Conservation (phyloP, 64 coral and sea anemone species). For the Cladopsammia gracilis region DNA sequence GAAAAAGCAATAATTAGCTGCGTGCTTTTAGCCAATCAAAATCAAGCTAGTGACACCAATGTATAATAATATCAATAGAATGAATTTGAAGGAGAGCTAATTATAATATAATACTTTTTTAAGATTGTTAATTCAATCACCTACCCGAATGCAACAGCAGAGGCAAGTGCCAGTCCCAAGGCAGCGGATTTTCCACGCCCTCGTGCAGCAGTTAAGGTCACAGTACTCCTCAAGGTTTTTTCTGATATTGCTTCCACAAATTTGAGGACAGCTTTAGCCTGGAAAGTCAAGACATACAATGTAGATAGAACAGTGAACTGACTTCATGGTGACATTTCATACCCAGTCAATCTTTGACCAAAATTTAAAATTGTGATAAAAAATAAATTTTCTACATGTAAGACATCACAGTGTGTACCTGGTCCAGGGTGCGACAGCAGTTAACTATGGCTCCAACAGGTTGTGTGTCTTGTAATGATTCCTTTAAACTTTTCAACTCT, state of each 20-base stretch:
- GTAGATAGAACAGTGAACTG: not conserved
- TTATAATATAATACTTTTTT: not conserved
- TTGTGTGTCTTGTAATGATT: conserved; percentile 94
- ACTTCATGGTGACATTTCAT: too few species aligned
- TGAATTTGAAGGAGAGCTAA: too few species aligned
- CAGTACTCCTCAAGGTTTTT: conserved; percentile 91
- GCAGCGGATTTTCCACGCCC: conserved; percentile 98
- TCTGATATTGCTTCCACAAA: conserved; percentile 99
- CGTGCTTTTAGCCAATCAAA: too few species aligned
- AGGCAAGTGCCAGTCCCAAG: conserved; percentile 87
- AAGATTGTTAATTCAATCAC: not conserved
- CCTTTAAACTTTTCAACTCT: conserved; percentile 85
- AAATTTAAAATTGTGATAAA: too few species aligned
- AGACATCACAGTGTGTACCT: conserved; percentile 16
- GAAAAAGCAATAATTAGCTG: too few species aligned
- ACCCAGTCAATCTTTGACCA: too few species aligned
- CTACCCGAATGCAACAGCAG: conserved; percentile 98
- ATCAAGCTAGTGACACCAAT: too few species aligned
- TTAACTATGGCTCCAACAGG: conserved; percentile 88
- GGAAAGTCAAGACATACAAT: not conserved
- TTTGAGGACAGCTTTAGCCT: conserved; percentile 97
- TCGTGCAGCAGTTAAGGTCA: conserved; percentile 93
- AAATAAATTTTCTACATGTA: not conserved
- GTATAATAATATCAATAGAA: too few species aligned
- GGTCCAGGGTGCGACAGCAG: conserved; percentile 95